Conservation (phyloP, 2,113 vertebrate genomes). For the Nycticorax nycticorax region DNA sequence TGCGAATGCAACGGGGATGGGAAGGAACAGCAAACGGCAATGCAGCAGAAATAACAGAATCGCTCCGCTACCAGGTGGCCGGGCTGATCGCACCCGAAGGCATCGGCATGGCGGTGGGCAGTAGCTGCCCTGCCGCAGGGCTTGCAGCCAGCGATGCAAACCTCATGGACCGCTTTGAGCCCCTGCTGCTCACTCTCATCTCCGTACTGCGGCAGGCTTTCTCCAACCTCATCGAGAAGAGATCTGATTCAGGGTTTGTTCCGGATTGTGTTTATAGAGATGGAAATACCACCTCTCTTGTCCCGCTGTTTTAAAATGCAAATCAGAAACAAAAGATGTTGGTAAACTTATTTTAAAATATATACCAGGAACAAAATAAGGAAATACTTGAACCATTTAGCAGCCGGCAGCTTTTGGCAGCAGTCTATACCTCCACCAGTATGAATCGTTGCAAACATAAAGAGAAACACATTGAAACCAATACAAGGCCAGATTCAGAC, state of each 20-base stretch:
- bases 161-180: fast-evolving
- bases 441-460: background rate
- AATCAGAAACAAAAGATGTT: background rate
- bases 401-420: background rate
- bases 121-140: background rate
- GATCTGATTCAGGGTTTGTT: background rate
- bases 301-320: background rate
- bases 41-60: background rate
- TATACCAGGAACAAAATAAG: background rate
- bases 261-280: background rate
- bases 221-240: background rate
- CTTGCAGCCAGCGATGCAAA: too few relatives aligned
- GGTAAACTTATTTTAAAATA: background rate
- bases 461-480: background rate
- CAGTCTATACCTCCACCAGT: background rate
- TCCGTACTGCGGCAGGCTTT: background rate
- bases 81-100: fast-evolving
- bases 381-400: background rate
- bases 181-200: background rate
- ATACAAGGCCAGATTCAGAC: background rate
- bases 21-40: background rate
- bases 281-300: background rate
- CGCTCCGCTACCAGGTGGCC: fast-evolving
- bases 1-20: background rate
- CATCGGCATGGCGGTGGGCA: fast-evolving